phyloP scores from a whole-genome alignment of 2,888 invertebrate species.

The Eudasyphora cyanicolor region DNA sequence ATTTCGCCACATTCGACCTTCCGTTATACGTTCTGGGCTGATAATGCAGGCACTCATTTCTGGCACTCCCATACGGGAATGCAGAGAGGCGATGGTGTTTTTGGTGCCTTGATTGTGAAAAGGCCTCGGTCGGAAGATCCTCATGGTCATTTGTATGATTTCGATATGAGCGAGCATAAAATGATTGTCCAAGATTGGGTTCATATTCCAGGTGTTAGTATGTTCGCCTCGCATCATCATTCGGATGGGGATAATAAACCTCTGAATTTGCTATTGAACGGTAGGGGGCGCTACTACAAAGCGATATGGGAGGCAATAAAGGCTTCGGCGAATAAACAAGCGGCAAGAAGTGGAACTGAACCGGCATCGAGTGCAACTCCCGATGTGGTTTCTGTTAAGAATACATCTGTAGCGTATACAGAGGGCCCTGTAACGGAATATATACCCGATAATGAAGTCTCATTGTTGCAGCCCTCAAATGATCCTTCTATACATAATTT shows the following conservation, averaged over 20 bases:
- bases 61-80: conserved; percentile 92
- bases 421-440: neutral
- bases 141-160: conserved; percentile 87
- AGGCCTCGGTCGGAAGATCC: conserved; percentile 84
- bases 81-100: conserved; percentile 92
- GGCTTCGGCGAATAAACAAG: neutral
- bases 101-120: conserved; percentile 88
- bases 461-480: conserved; percentile 45
- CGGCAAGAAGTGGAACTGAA: neutral
- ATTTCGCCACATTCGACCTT: conserved; percentile 88
- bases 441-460: conserved; percentile 26
- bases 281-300: conserved; percentile 83
- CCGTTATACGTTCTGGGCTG: conserved; percentile 87
- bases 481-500: conserved; percentile 25
- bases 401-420: neutral
- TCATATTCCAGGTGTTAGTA: conserved; percentile 85
- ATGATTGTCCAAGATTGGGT: conserved; percentile 92
- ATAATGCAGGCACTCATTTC: conserved; percentile 90
- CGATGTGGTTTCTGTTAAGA: neutral
- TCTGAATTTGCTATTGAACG: conserved; percentile 90
- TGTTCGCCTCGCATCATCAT: conserved; percentile 93
- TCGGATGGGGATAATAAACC: conserved; percentile 91
- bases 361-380: neutral
- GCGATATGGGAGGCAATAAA: conserved; percentile 72
- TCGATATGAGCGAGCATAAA: conserved; percentile 87